Conservation (phyloP, 2,797 vertebrate genomes). For the Balearica regulorum region DNA sequence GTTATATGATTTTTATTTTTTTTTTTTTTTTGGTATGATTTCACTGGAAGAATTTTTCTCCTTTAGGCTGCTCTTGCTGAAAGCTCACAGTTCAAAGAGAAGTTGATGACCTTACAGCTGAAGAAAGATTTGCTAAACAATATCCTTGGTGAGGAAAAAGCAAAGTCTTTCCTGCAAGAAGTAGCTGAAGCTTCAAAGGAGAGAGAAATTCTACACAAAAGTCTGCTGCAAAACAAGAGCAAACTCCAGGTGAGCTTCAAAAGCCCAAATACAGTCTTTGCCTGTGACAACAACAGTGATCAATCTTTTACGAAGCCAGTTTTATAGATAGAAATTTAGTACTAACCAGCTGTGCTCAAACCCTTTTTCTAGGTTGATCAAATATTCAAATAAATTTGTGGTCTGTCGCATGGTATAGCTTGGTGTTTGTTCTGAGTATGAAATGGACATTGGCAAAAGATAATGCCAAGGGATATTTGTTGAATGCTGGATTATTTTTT, state of each 20-base stretch:
- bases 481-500: background rate
- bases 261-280: background rate
- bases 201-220: conserved; percentile 81
- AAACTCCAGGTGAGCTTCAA: conserved; percentile 78
- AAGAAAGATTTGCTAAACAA: conserved; percentile 80
- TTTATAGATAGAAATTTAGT: background rate
- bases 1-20: background rate
- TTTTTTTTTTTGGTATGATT: background rate
- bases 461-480: background rate
- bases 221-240: conserved; percentile 84
- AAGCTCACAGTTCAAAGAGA: conserved; percentile 82
- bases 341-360: background rate
- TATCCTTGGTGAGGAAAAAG: conserved; percentile 79
- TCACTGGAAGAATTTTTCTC: conserved; percentile 13
- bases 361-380: background rate
- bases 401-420: background rate
- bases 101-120: conserved; percentile 76
- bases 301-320: background rate
- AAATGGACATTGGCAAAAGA: background rate
- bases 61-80: conserved; percentile 78
- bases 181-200: conserved; percentile 73
- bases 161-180: conserved; percentile 75
- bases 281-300: background rate
- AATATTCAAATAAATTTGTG: background rate
- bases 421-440: background rate